phyloP scores from a whole-genome alignment of 2,797 vertebrate genomes.

The Adrianichthys oophorus region DNA sequence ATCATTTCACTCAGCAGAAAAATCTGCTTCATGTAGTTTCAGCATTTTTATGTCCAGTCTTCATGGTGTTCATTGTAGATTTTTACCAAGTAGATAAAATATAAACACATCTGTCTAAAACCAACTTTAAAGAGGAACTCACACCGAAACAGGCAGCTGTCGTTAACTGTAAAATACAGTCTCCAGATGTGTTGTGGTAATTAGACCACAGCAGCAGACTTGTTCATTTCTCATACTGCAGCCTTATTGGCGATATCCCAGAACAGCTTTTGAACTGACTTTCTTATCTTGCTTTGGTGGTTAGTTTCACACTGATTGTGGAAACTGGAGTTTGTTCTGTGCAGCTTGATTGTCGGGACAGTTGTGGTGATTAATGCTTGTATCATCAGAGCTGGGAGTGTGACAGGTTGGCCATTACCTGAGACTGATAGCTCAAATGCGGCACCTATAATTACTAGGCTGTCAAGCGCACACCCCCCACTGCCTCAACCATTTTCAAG shows the following conservation, averaged over 20 bases:
- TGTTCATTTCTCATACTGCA: conserved; percentile 9
- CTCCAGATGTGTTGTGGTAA: conserved; percentile 29
- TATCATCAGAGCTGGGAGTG: conserved; percentile 50
- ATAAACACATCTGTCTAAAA: conserved; percentile 17
- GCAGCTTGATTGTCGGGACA: conserved; percentile 35
- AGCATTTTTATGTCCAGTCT: conserved; percentile 7
- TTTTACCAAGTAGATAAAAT: conserved; percentile 19
- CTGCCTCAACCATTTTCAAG: conserved; percentile 26
- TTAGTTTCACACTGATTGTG: neutral
- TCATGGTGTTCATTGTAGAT: conserved; percentile 17
- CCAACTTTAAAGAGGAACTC: conserved; percentile 5
- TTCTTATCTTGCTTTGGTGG: conserved; percentile 6
- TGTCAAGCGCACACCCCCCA: conserved; percentile 51
- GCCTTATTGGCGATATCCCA: conserved; percentile 4
- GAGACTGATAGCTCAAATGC: conserved; percentile 62
- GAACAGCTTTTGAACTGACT: conserved; percentile 1
- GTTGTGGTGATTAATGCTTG: conserved; percentile 53
- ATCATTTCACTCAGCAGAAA: conserved; percentile 2
- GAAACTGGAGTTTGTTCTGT: conserved; percentile 19
- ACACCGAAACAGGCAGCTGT: conserved; percentile 12
- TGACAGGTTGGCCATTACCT: conserved; percentile 70
- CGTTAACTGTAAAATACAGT: conserved; percentile 3
- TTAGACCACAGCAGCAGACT: conserved; percentile 20
- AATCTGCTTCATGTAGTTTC: conserved; percentile 15
- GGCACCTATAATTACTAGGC: conserved; percentile 71